Base-by-base conservation (phyloP, 2,888 invertebrate genomes). In the Spodoptera exigua region DNA sequence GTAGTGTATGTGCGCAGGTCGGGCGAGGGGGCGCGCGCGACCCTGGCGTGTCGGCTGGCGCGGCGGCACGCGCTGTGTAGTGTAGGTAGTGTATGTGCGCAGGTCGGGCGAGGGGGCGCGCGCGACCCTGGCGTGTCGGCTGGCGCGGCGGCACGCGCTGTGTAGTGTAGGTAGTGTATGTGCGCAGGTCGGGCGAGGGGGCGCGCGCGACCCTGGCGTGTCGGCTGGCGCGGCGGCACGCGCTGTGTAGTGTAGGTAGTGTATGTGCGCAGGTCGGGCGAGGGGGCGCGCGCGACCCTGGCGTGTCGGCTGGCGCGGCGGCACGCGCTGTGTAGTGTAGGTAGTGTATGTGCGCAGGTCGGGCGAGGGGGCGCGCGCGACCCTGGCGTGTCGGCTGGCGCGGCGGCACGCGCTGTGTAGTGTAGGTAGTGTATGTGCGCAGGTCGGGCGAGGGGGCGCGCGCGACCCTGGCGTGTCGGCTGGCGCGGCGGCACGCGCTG, bases 101-200 rank as follows among this genome's bases (percentile, higher is more conserved):
- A 92, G 92, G 57, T 86, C 87, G 0, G 51, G 66, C 0, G 78
- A 83, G 1, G 67, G 74, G 36, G 76, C 79, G 47, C 86, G 86
- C 66, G 73, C 88, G 36, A 75, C 27, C 7, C 27, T 27, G 79
- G 32, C 65, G 84, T 36, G 89, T 91, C 3, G 70, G 1, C 82
- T 93, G 21, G 90, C 86, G 0, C 55, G 40, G 18, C 87, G 88
- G 76, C 87, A 92, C 48, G 56, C 74, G 37, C 44, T 89, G 40
- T 87, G 84, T 44, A n/a, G 88, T 89, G 84, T 93, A 92, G 92
- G 85, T 92, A 70, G 84, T 86, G 67, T 91, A 91, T 82, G 91
- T 90, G 1, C 17, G 3, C 72, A 92, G 92, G 57, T 86, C 87
- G 0, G 51, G 66, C 0, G 78, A 83, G 1, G 67, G 74, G 36